Evolutionary conservation across 2,888 invertebrate species (phyloP), one percentile per base, ranked within the genome.

Genomic region (Sisyra nigra): DNA sequence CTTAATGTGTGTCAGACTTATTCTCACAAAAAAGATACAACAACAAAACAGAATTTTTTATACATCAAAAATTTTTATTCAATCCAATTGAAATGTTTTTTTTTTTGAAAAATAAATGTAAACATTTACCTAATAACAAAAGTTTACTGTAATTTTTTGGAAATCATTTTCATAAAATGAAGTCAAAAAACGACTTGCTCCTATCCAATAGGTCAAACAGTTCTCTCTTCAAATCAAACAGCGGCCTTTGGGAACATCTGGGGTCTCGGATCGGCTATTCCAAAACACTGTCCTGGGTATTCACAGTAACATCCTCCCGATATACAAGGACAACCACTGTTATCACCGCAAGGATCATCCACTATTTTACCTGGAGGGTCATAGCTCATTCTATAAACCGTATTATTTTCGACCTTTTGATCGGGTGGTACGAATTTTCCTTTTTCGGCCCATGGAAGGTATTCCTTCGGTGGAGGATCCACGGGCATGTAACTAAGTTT

Each of bases 311-410:
- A 37, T 2, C 37, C 37, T 18, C 19, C 37, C 3, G 11, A 11
- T 13, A 18, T 8, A 11, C 37, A 37, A 3, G 19, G 8, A 13
- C 37, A 37, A 19, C 19, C 8, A 8, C 15, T 11, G 24, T 3
- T 7, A 24, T 24, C 24, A 7, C 24, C 24, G 8, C 18, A 7
- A n/a, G 17, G 17, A 18, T 37, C 19, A 3, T 37, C 19, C 3
- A 19, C 37, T 7, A 24, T 7, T 7, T 24, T 24, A 3, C 37
- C 37, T 7, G 37, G 37, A 3, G 37, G 37, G 17, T 15, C 37
- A 52, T 72, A 80, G 0, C 78, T 78, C 50, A 76, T 65, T 45
- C 72, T 72, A 56, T 80, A 79, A 1, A 79, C 73, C 13, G 80
- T 80, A 48, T 71, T 67, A 0, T 57, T 60, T 46, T 76, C 75